These are phyloP conservation scores for Papilio machaon DNA, from an alignment of 1,140 invertebrate genomes.

Conservation along the genomic window DNA sequence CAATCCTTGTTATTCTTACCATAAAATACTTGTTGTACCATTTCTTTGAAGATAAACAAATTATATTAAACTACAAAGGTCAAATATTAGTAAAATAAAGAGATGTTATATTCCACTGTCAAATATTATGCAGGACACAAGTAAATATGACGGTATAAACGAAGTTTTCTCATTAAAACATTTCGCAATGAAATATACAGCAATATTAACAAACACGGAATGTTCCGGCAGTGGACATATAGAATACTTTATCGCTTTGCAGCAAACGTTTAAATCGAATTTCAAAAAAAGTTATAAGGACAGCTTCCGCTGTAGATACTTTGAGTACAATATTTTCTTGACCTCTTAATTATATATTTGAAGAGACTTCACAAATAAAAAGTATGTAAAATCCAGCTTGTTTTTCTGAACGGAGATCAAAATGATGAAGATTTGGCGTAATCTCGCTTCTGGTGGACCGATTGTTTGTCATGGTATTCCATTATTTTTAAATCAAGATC, in stretches of 20 bases:
- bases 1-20: not conserved
- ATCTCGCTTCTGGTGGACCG: not conserved
- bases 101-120: not conserved
- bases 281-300: slow-evolving; percentile 45
- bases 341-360: slow-evolving; percentile 64
- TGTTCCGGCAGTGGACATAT: not conserved
- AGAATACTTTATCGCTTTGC: slow-evolving; percentile 32
- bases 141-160: not conserved
- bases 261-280: slow-evolving; percentile 44
- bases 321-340: slow-evolving; percentile 47
- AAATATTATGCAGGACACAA: not conserved
- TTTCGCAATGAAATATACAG: not conserved
- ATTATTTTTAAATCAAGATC: not conserved
- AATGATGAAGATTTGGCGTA: not conserved
- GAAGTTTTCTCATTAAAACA: not conserved
- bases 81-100: not conserved
- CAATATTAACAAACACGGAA: slow-evolving; percentile 15
- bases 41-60: not conserved
- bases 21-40: not conserved
- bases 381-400: slow-evolving; percentile 58
- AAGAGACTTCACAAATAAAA: slow-evolving; percentile 52
- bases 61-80: not conserved
- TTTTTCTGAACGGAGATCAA: slow-evolving; percentile 37
- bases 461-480: not conserved
- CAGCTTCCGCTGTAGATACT: slow-evolving; percentile 12